Evolutionary conservation across 2,888 invertebrate genomes (phyloP), one percentile per base, ranked within the genome.

Genomic region (Brassicogethes aeneus): DNA sequence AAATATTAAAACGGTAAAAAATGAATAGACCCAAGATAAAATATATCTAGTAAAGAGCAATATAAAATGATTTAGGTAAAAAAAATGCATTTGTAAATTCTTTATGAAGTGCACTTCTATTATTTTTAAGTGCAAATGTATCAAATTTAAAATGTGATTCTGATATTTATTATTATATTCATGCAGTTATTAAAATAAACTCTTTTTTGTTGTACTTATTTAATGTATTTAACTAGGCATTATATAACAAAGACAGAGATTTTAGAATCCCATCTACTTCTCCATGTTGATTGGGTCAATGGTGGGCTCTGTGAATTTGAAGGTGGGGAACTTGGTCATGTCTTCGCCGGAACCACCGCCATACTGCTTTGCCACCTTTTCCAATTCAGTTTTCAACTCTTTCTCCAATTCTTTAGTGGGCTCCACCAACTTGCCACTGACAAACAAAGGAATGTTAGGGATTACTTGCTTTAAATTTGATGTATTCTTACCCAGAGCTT

Each of bases 291-390:
- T 80, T 51, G 82, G 76, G 65, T 83, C 84, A 48, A 84, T 65
- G 54, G 75, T 74, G 36, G 82, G 81, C 46, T 84, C 88, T 15
- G 75, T 72, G 57, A 93, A 95, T 60, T 82, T 83, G 64, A 94
- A 85, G 10, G 78, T 64, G 8, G 95, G 95, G 68, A 96, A 94
- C 66, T 89, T 75, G 13, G 86, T 84, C 86, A 94, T 88, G 62
- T 94, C 90, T 2, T 76, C 76, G 33, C 85, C 88, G 8, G 75
- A 62, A 39, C 79, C 83, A 53, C 86, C 87, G 34, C 83, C 82
- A 59, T 71, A 93, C 52, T 82, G 82, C 57, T 77, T 82, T 39
- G 85, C 79, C 23, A 92, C 74, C 67, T 88, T 86, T 3, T 86
- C 87, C 53, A 93, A 65, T 62, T 93, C 90, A 10, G 79, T 70